phyloP scores from a whole-genome alignment of 2,113 vertebrate genomes.

The Sisor rabdophorus region DNA sequence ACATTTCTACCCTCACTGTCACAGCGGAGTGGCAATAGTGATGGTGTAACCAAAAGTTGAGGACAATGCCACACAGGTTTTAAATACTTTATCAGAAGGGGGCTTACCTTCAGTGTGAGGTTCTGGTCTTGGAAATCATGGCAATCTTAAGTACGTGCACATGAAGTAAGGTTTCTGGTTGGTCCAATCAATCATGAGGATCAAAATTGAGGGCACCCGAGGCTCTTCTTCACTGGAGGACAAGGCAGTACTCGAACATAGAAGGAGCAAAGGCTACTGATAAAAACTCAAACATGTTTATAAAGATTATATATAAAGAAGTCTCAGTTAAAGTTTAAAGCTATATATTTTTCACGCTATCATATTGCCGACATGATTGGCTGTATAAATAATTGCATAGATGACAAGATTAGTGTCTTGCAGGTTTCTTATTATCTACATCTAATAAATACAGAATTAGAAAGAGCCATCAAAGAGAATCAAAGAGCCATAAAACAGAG shows the following conservation, averaged over 20 bases:
- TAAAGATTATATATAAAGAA: too few species aligned
- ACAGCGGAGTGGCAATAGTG: constrained; percentile 14
- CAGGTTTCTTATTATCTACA: too few species aligned
- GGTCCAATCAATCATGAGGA: constrained; percentile 40
- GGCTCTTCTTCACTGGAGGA: constrained; percentile 21
- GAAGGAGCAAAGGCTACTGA: not conserved
- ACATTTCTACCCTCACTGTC: constrained; percentile 17
- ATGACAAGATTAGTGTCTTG: too few species aligned
- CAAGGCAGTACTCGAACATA: constrained; percentile 18
- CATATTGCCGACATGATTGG: too few species aligned
- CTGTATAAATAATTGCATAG: too few species aligned
- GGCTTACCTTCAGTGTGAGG: not conserved
- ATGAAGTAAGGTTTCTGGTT: constrained; percentile 54
- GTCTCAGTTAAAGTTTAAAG: too few species aligned
- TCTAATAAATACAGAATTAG: too few species aligned
- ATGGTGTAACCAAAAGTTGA: not conserved
- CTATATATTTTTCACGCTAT: too few species aligned
- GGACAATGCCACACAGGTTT: not conserved
- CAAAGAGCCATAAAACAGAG: too few species aligned
- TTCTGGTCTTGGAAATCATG: constrained; percentile 21
- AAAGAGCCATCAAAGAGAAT: too few species aligned
- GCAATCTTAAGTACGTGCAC: constrained; percentile 32
- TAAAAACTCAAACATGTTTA: not conserved
- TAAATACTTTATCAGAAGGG: constrained; percentile 14
- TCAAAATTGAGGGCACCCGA: not conserved